phyloP scores from a whole-genome alignment of 2,888 invertebrate species.

The Trichogramma evanescens region DNA sequence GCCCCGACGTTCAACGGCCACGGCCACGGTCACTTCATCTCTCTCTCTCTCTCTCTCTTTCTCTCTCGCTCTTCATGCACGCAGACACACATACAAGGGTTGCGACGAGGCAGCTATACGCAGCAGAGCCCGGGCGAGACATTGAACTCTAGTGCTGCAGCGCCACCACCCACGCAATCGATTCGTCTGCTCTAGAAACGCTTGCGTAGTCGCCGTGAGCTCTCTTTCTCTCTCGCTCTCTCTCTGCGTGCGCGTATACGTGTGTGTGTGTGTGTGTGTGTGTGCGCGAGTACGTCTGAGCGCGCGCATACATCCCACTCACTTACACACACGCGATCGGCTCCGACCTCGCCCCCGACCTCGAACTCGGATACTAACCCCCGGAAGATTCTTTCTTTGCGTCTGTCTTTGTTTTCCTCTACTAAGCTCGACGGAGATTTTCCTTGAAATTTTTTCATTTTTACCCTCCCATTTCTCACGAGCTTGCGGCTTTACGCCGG shows the following conservation, averaged over 20 bases:
- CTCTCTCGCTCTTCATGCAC: too few relatives aligned
- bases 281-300: too few relatives aligned
- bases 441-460: slow-evolving; percentile 14
- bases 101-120: slow-evolving; percentile 26
- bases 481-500: too few relatives aligned
- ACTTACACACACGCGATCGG: slow-evolving; percentile 17
- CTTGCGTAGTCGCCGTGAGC: too few relatives aligned
- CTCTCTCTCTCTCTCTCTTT: slow-evolving; percentile 6
- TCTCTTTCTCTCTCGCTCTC: too few relatives aligned
- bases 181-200: slow-evolving; percentile 43
- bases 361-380: slow-evolving; percentile 19
- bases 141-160: slow-evolving; percentile 37
- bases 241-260: too few relatives aligned
- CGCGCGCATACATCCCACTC: slow-evolving; percentile 16
- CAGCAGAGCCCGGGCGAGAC: slow-evolving; percentile 39
- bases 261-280: too few relatives aligned
- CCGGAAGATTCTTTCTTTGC: slow-evolving; percentile 15
- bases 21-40: slow-evolving; percentile 37
- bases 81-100: slow-evolving; percentile 7
- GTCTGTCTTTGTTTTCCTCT: neutral
- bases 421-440: neutral
- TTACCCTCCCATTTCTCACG: too few relatives aligned
- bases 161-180: slow-evolving; percentile 27
- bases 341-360: slow-evolving; percentile 19
- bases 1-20: slow-evolving; percentile 14